Conservation (phyloP, 2,797 vertebrate species). For the Cossypha caffra region DNA sequence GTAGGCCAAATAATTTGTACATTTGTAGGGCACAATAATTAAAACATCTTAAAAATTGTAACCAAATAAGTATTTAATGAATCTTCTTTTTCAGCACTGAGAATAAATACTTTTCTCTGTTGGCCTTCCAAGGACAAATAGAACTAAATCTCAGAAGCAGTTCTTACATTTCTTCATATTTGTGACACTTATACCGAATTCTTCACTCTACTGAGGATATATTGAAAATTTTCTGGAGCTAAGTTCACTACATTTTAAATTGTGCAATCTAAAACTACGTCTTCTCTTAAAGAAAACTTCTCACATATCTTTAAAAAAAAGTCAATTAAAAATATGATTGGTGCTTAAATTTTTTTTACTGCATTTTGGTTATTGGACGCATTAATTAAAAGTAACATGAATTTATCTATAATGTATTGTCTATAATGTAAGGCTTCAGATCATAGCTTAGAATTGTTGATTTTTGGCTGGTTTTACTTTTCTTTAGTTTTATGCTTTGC, state of each 20-base stretch:
- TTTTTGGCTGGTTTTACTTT: background rate
- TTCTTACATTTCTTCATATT: background rate
- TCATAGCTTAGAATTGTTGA: background rate
- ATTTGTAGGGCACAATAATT: background rate
- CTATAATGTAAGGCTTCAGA: background rate
- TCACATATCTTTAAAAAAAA: background rate
- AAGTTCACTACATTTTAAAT: background rate
- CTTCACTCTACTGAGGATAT: background rate
- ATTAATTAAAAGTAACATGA: background rate
- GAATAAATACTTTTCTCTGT: background rate
- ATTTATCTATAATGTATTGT: background rate
- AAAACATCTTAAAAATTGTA: background rate
- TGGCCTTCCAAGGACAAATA: background rate
- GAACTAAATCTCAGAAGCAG: background rate
- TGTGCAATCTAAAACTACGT: background rate
- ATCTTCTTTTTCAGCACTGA: background rate
- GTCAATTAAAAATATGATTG: background rate
- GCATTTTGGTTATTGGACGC: background rate
- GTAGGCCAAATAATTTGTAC: too few relatives aligned
- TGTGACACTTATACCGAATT: background rate
- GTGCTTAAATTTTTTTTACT: background rate
- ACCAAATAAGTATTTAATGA: background rate
- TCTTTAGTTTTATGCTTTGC: background rate
- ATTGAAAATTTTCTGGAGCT: background rate
- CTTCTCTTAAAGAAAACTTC: background rate